phyloP scores from a whole-genome alignment of 2,888 invertebrate species.

The Cerastis rubricosa region DNA sequence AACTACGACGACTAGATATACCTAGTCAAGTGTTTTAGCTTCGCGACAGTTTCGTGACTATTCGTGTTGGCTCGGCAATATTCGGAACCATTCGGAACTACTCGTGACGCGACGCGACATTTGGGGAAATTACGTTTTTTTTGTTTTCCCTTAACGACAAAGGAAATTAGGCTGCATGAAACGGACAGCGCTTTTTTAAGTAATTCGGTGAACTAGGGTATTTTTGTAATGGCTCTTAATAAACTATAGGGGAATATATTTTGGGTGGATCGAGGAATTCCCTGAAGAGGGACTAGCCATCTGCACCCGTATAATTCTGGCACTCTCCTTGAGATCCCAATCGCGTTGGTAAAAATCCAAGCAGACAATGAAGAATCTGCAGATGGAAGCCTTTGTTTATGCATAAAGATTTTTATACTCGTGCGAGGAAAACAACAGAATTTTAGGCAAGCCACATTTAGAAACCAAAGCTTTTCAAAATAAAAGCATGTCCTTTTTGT shows the following conservation, averaged over 20 bases:
- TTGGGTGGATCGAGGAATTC: too few relatives aligned
- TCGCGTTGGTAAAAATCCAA: not conserved
- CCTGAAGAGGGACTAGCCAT: not conserved
- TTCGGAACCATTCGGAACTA: conserved; percentile 40
- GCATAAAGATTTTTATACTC: not conserved
- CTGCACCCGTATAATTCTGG: not conserved
- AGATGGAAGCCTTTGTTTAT: not conserved
- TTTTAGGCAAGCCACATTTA: too few relatives aligned
- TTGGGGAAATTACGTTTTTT: conserved; percentile 70
- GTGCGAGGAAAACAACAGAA: not conserved
- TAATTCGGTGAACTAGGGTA: conserved; percentile 22
- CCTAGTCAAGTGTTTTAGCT: conserved; percentile 66
- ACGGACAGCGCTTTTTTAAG: conserved; percentile 24
- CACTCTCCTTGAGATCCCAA: not conserved
- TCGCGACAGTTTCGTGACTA: conserved; percentile 55
- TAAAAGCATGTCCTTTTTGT: not conserved
- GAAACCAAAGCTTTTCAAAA: not conserved
- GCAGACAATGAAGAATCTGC: not conserved
- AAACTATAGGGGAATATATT: not conserved
- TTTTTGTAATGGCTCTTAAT: conserved; percentile 31
- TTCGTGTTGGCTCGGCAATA: conserved; percentile 31
- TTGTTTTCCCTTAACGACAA: conserved; percentile 54
- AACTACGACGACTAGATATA: conserved; percentile 69
- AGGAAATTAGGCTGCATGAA: conserved; percentile 56
- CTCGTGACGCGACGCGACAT: conserved; percentile 67